Evolutionary conservation across 1,140 invertebrate species (phyloP).

Genomic region (Mizuhopecten yessoensis): DNA sequence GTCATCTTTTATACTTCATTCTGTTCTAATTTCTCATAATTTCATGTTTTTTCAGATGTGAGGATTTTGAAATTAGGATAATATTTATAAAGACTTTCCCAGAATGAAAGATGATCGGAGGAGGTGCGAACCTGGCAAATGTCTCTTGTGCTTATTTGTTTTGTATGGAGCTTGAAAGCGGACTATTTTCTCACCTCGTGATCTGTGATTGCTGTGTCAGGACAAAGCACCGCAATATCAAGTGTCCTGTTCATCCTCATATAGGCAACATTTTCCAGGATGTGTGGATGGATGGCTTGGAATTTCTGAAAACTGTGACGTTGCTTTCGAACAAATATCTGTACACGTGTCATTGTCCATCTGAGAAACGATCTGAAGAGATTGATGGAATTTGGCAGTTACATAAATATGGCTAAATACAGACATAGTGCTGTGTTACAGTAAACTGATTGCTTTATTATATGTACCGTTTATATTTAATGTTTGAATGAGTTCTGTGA

Average conservation of each 20-base stretch:
- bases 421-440: neutral
- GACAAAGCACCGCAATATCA: neutral
- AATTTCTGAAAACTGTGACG: neutral
- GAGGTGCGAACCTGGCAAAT: neutral
- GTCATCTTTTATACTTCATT: too few species aligned
- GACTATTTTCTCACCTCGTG: neutral
- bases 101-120: neutral
- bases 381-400: neutral
- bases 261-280: neutral
- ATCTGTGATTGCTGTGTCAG: constrained; percentile 10
- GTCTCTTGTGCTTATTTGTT: neutral
- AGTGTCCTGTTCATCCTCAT: constrained; percentile 14
- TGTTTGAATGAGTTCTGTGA: neutral
- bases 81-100: constrained; percentile 13
- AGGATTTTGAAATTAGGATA: neutral
- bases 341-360: neutral
- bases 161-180: neutral
- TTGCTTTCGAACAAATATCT: neutral
- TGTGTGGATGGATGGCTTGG: neutral
- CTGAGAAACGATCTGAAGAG: neutral
- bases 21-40: neutral
- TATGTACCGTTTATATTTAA: constrained; percentile 36
- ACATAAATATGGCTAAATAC: neutral
- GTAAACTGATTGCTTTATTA: neutral
- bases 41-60: constrained; percentile 9